phyloP scores from a whole-genome alignment of 2,113 vertebrate genomes.

The Ellobius talpinus region DNA sequence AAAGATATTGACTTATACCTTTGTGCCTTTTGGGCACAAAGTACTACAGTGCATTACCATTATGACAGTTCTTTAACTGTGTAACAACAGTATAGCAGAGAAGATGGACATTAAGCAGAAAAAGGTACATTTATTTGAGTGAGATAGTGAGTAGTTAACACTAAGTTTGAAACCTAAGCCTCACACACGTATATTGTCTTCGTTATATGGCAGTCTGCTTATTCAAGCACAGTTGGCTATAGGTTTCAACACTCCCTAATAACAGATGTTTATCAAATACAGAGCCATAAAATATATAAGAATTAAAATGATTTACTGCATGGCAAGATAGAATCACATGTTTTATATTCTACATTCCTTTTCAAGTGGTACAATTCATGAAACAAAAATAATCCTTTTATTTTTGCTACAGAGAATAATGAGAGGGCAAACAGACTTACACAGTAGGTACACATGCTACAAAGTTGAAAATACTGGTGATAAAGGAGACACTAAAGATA shows the following conservation, averaged over 20 bases:
- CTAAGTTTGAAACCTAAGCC: not conserved
- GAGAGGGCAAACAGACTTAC: not conserved
- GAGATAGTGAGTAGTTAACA: not conserved
- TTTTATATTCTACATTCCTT: not conserved
- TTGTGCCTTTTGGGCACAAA: not conserved
- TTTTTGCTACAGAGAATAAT: not conserved
- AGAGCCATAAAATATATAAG: slow-evolving; percentile 31
- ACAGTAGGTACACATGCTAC: not conserved
- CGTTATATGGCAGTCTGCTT: not conserved
- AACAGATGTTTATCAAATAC: slow-evolving; percentile 17
- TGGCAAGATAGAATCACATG: not conserved
- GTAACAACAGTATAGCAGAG: not conserved
- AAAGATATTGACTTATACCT: not conserved
- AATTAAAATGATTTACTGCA: slow-evolving; percentile 55
- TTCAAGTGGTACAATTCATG: slow-evolving; percentile 18
- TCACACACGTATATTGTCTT: not conserved
- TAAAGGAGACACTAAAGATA: not conserved
- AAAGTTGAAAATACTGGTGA: slow-evolving; percentile 4
- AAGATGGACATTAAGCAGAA: not conserved
- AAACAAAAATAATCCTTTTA: slow-evolving; percentile 20
- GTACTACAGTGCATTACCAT: not conserved
- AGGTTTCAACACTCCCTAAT: not conserved
- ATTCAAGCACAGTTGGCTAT: not conserved
- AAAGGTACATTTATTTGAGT: not conserved
- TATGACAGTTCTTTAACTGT: not conserved